phyloP scores from a whole-genome alignment of 2,888 invertebrate species.

The Zaprionus lineosus region DNA sequence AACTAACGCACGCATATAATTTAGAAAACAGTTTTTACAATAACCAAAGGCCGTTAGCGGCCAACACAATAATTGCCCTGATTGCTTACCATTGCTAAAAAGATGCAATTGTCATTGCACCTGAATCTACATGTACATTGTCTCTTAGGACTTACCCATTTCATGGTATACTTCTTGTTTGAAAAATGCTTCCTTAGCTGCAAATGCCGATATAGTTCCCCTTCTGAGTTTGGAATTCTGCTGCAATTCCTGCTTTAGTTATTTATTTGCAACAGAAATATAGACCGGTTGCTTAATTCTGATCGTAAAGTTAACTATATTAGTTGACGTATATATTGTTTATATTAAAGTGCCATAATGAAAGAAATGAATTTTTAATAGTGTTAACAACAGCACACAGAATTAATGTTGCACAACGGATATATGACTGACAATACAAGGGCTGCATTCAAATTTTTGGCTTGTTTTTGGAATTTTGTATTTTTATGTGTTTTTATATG shows the following conservation, averaged over 20 bases:
- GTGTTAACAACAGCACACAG: conserved; percentile 31
- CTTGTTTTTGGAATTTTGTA: conserved; percentile 53
- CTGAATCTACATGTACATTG: conserved; percentile 6
- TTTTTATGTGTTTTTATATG: conserved; percentile 36
- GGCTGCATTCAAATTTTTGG: conserved; percentile 26
- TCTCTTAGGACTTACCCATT: conserved; percentile 58
- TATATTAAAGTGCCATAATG: conserved; percentile 51
- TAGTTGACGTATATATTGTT: conserved; percentile 40
- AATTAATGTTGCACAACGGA: conserved; percentile 25
- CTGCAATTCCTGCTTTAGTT: conserved; percentile 1
- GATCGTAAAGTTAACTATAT: conserved; percentile 38
- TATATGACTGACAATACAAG: conserved; percentile 21
- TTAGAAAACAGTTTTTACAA: conserved; percentile 5
- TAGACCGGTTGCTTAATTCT: conserved; percentile 27
- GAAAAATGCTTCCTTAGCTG: conserved; percentile 21
- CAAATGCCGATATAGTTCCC: conserved; percentile 27
- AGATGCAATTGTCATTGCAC: too few relatives aligned
- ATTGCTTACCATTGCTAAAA: not conserved
- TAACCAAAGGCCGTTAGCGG: conserved; percentile 35
- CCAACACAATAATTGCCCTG: conserved; percentile 5
- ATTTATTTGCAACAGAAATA: conserved; percentile 5
- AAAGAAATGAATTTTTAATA: conserved; percentile 33
- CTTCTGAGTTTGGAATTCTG: conserved; percentile 16
- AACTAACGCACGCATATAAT: not conserved
- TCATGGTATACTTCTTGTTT: conserved; percentile 47